Conservation (phyloP, 1,140 invertebrate species). For the Reticulitermes speratus region DNA sequence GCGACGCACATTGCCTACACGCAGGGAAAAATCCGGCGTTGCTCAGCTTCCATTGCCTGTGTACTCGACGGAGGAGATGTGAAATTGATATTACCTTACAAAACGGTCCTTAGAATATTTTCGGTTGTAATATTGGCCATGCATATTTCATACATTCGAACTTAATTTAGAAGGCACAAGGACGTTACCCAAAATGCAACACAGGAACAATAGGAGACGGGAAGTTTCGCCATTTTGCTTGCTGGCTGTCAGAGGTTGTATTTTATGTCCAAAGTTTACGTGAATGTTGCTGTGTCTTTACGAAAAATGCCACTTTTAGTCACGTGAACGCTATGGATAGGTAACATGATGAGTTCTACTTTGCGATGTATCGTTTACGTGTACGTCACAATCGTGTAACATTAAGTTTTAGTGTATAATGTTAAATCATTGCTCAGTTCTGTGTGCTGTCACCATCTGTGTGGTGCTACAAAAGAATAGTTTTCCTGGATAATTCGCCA, state of each 20-base stretch:
- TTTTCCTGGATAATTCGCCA: constrained; percentile 32
- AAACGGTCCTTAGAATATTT: too few species aligned
- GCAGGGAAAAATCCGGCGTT: too few species aligned
- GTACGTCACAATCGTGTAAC: constrained; percentile 32
- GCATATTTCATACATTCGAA: neutral
- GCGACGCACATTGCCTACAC: too few species aligned
- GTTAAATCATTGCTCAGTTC: constrained; percentile 32
- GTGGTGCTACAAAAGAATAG: constrained; percentile 30
- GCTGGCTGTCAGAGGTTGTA: neutral
- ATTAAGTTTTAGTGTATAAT: constrained; percentile 27
- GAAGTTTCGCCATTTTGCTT: constrained; percentile 24
- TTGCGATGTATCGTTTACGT: constrained; percentile 22
- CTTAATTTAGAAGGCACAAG: neutral
- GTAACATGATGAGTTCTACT: neutral
- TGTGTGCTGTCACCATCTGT: constrained; percentile 35
- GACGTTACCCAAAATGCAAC: neutral
- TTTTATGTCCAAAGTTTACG: neutral
- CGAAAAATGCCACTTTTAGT: neutral
- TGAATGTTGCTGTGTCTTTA: neutral
- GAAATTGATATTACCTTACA: too few species aligned
- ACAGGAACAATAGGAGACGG: neutral
- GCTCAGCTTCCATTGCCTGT: too few species aligned
- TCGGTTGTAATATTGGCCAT: neutral
- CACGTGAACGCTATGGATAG: constrained; percentile 10
- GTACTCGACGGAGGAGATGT: too few species aligned